Evolutionary conservation across 2,888 invertebrate species (phyloP).

Genomic region (Teinopalpus imperialis): DNA sequence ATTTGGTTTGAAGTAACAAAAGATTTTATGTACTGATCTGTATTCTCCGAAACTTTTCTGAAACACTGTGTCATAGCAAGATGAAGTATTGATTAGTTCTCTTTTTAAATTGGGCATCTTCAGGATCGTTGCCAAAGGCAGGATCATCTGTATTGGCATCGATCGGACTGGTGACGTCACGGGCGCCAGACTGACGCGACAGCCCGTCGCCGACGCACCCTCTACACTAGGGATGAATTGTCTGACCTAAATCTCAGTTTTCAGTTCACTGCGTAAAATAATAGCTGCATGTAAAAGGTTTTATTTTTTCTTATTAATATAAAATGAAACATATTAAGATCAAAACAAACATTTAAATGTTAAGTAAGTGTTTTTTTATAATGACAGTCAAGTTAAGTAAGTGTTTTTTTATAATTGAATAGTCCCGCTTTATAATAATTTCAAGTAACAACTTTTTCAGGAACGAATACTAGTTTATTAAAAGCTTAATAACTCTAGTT

Average conservation of each 20-base stretch:
- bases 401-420: too few species aligned
- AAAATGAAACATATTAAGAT: too few species aligned
- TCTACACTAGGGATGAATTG: conserved; percentile 52
- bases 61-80: neutral
- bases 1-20: too few species aligned
- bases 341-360: too few species aligned
- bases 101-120: conserved; percentile 21
- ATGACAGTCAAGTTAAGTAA: too few species aligned
- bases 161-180: conserved; percentile 60
- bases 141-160: conserved; percentile 54
- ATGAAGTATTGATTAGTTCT: conserved; percentile 13
- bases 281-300: conserved; percentile 9
- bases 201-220: conserved; percentile 60
- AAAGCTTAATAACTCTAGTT: too few species aligned
- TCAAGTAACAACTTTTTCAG: too few species aligned
- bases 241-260: conserved; percentile 53
- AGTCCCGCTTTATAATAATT: too few species aligned
- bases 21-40: too few species aligned
- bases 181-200: conserved; percentile 65
- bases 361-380: too few species aligned
- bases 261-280: conserved; percentile 27
- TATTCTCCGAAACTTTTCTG: neutral
- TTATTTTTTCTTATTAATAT: neutral
- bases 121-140: conserved; percentile 34
- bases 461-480: too few species aligned